Evolutionary conservation across 1,140 invertebrate genomes (phyloP), one percentile per base, ranked within the genome.

Genomic region (Adelges cooleyi): DNA sequence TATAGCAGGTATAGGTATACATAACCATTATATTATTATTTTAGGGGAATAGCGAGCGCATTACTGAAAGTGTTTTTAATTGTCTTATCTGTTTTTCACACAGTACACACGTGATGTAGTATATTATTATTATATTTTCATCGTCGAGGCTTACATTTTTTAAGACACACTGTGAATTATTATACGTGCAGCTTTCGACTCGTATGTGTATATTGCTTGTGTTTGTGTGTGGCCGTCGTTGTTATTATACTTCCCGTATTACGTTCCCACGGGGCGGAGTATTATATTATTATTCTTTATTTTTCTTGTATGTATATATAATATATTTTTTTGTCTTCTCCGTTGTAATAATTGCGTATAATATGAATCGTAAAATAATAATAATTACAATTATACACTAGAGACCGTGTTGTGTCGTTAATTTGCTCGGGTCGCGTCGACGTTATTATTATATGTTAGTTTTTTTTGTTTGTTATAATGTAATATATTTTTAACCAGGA

Each of bases 21-120:
- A 29, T 48, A 25, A n/a, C 40, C 40, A 44, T 17, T 17, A 44
- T 3, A n/a, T n/a, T n/a, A n/a, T n/a, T n/a, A n/a, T n/a, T n/a
- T n/a, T n/a, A n/a, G n/a, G n/a, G n/a, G n/a, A 44, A 4, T 6
- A 33, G 29, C 29, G 29, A 3, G 40, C 40, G 11, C 54, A 44
- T 46, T 46, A 48, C 42, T 48, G 42, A 62, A 62, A 48, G 56
- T 62, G 56, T 62, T n/a, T n/a, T 62, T 62, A 33, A 59, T 46
- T 48, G n/a, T 62, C 46, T 48, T 62, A 62, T 62, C 42, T 33
- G 9, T n/a, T 62, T 62, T 62, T 62, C 42, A 62, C 56, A 62
- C 53, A 56, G 5, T n/a, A n/a, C 52, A 38, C 52, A 27, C 5
- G 38, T 54, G 22, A 15, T 22, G 36, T 23, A 25, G 33, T 11